Evolutionary conservation across 1,140 invertebrate genomes (phyloP), one percentile per base, ranked within the genome.

Genomic region (Drosophila bocki): DNA sequence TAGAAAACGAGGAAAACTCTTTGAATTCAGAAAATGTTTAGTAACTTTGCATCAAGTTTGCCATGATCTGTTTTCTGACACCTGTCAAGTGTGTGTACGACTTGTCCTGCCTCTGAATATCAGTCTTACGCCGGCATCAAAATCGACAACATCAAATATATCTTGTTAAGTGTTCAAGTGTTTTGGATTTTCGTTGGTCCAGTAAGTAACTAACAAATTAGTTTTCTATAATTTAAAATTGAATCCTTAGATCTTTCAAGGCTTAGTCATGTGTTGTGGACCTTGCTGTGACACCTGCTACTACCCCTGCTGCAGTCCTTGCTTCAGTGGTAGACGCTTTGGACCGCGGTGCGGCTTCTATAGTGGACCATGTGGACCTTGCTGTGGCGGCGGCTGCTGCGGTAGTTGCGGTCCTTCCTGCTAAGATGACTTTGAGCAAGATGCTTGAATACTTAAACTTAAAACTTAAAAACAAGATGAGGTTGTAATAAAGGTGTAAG

Each of bases 221-320:
- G 1, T 1, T n/a, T 47, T 32, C 32, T 5, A 22, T 41, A 26
- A 32, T 6, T 12, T 17, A 9, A 51, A 13, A n/a, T 8, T 7
- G 15, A 2, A 12, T n/a, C 5, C 29, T 22, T n/a, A 71, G 45
- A 15, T 39, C 13, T 13, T 26, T 15, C 9, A 51, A 7, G 15
- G 3, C 26, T 44, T 44, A 19, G 33, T 42, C 47, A 77, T 76
- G 74, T 76, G 70, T 39, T 75, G 71, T 35, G 74, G 74, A 53
- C 68, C 69, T 19, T 74, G 72, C 26, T 61, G 69, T 72, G 58
- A 56, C 44, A 65, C 60, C 33, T 64, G 71, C 11, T 75, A 65
- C 53, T 75, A 64, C 29, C 48, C 74, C 3, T 76, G 74, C 39
- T 75, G 71, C n/a, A 75, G 71, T 11, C 71, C 74, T n/a, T 76